These are phyloP conservation scores for Apus apus DNA, from an alignment of 2,113 vertebrate species.

Conservation along the genomic window DNA sequence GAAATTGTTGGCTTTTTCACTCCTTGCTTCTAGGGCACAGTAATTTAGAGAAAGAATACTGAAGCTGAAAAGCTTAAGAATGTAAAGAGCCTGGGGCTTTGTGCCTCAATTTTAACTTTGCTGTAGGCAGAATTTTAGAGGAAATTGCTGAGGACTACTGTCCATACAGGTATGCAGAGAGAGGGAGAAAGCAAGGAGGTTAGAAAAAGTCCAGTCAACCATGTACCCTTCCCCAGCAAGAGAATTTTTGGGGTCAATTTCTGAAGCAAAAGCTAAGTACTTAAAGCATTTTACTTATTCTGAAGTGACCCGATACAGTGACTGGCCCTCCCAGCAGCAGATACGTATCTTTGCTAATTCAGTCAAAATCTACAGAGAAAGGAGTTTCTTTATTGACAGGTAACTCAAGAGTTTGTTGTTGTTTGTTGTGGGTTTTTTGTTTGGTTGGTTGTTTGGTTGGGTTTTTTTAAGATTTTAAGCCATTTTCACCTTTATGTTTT, in stretches of 20 bases:
- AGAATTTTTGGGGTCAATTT: background rate
- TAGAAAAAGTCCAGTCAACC: background rate
- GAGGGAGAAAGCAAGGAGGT: background rate
- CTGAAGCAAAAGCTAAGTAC: background rate
- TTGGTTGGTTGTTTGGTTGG: background rate
- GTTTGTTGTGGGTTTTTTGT: background rate
- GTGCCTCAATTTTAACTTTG: background rate
- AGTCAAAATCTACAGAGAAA: background rate
- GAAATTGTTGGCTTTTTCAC: background rate
- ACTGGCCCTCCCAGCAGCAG: background rate
- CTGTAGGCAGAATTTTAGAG: conserved; percentile 39
- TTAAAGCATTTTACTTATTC: background rate
- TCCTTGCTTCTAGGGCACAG: background rate
- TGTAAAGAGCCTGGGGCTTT: conserved; percentile 1
- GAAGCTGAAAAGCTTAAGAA: background rate
- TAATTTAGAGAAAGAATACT: background rate
- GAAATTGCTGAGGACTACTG: conserved; percentile 1
- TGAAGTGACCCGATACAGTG: background rate
- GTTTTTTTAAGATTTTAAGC: background rate
- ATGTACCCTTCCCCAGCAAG: background rate
- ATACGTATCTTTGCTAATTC: background rate
- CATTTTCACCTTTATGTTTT: conserved; percentile 11
- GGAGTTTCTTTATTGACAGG: background rate
- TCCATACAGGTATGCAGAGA: background rate
- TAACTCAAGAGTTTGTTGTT: background rate